Percentiles rank a stretch among this genome's conserved stretches.
These are phyloP conservation scores for Tribolium castaneum DNA, from an alignment of 1,140 invertebrate species.

Conservation along the genomic window DNA sequence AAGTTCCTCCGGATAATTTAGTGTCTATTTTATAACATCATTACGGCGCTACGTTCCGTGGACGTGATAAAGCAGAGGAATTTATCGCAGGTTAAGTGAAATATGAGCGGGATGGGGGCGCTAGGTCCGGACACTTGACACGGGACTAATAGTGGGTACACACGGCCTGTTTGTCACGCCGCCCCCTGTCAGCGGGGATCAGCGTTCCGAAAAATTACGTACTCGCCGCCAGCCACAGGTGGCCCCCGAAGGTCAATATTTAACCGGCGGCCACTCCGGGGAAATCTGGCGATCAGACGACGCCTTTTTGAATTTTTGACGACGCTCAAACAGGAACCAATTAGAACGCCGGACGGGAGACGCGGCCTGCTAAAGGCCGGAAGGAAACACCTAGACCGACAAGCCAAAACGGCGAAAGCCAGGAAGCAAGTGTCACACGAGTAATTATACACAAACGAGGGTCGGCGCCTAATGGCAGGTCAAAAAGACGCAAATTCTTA, in stretches of 20 bases:
- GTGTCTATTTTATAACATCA: constrained; percentile 53
- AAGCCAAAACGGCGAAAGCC: constrained; percentile 33
- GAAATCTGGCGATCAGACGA: constrained; percentile 36
- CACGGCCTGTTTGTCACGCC: constrained; percentile 32
- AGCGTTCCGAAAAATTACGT: constrained; percentile 21
- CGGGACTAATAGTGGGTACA: constrained; percentile 44
- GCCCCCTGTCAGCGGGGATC: constrained; percentile 22
- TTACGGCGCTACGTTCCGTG: constrained; percentile 46
- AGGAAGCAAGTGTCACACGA: constrained; percentile 38
- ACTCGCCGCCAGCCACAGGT: constrained; percentile 29
- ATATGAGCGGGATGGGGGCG: constrained; percentile 40
- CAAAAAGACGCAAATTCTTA: no score
- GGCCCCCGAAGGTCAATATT: constrained; percentile 14
- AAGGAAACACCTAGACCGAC: constrained; percentile 37
- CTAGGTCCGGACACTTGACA: constrained; percentile 47
- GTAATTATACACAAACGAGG: constrained; percentile 40
- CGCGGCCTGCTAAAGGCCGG: not conserved
- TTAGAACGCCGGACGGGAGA: constrained; percentile 18
- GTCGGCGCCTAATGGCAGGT: not conserved
- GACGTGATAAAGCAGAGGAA: constrained; percentile 50
- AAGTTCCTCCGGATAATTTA: constrained; percentile 42
- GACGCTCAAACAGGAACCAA: constrained; percentile 38
- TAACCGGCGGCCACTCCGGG: constrained; percentile 4
- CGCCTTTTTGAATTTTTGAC: not conserved
- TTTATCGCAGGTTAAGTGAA: constrained; percentile 52